These are phyloP conservation scores for Zaprionus vittiger DNA, from an alignment of 1,140 invertebrate genomes.

Conservation along the genomic window DNA sequence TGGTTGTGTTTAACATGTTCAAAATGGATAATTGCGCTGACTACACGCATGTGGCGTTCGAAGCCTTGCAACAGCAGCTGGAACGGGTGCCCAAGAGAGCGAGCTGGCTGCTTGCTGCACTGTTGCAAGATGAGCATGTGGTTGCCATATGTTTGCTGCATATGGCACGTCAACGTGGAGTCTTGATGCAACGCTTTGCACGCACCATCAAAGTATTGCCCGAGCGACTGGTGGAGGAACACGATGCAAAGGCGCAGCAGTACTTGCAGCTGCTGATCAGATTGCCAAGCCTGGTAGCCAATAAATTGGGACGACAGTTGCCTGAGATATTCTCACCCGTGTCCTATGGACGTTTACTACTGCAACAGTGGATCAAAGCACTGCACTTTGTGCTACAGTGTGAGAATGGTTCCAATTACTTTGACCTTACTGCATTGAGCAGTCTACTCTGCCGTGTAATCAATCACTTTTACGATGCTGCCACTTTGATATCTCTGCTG, in stretches of 20 bases:
- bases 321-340: constrained; percentile 86
- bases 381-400: constrained; percentile 86
- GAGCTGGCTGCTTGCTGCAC: constrained; percentile 28
- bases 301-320: constrained; percentile 86
- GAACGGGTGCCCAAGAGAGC: constrained; percentile 30
- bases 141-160: constrained; percentile 62
- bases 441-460: constrained; percentile 87
- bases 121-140: constrained; percentile 62
- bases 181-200: constrained; percentile 54
- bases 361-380: constrained; percentile 86
- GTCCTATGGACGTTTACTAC: constrained; percentile 87
- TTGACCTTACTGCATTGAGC: constrained; percentile 85
- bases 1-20: constrained; percentile 68
- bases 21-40: constrained; percentile 70
- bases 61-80: constrained; percentile 50
- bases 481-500: constrained; percentile 61
- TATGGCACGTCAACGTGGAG: constrained; percentile 47
- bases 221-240: constrained; percentile 54
- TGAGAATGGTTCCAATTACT: constrained; percentile 61
- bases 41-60: constrained; percentile 57
- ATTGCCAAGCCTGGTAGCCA: constrained; percentile 88
- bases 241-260: constrained; percentile 69
- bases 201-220: constrained; percentile 60
- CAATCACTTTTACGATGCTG: constrained; percentile 83
- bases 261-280: constrained; percentile 87